phyloP scores from a whole-genome alignment of 2,888 invertebrate species.

The Acleris sparsana region DNA sequence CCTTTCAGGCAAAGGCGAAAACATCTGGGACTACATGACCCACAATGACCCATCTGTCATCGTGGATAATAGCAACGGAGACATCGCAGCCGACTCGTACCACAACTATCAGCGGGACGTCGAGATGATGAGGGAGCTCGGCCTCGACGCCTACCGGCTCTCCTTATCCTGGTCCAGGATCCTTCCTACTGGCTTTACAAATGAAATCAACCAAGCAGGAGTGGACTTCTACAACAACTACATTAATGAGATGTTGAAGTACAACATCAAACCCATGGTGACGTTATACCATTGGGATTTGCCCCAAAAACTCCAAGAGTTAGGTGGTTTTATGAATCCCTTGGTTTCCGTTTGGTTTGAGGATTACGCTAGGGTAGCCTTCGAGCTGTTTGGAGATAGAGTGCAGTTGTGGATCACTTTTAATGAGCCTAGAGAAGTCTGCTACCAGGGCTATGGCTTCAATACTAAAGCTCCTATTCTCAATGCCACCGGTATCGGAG shows the following conservation, averaged over 20 bases:
- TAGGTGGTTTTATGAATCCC: slow-evolving; percentile 79
- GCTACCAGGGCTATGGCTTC: slow-evolving; percentile 27
- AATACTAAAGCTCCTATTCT: slow-evolving; percentile 53
- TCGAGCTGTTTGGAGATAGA: slow-evolving; percentile 61
- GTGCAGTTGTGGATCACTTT: slow-evolving; percentile 71
- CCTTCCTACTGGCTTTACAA: slow-evolving; percentile 80
- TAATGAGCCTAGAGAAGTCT: slow-evolving; percentile 66
- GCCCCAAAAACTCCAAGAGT: slow-evolving; percentile 77
- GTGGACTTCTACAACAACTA: slow-evolving; percentile 86
- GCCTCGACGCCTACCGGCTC: slow-evolving; percentile 77
- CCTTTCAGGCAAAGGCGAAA: slow-evolving; percentile 30
- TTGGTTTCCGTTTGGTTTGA: slow-evolving; percentile 72
- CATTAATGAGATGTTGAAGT: slow-evolving; percentile 84
- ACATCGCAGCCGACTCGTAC: slow-evolving; percentile 84
- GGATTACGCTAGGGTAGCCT: slow-evolving; percentile 75
- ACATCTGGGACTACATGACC: slow-evolving; percentile 34
- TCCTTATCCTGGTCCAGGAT: slow-evolving; percentile 86
- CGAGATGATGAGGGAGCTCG: slow-evolving; percentile 69
- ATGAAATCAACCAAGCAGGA: slow-evolving; percentile 81
- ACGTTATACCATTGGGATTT: slow-evolving; percentile 83
- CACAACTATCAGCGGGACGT: slow-evolving; percentile 84
- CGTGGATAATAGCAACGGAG: slow-evolving; percentile 78
- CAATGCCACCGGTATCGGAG: slow-evolving; percentile 61
- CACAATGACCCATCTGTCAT: slow-evolving; percentile 61
- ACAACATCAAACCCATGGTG: slow-evolving; percentile 84